Base-by-base conservation (phyloP, 2,888 invertebrate genomes). In the Cryptocheilus praepositus region DNA sequence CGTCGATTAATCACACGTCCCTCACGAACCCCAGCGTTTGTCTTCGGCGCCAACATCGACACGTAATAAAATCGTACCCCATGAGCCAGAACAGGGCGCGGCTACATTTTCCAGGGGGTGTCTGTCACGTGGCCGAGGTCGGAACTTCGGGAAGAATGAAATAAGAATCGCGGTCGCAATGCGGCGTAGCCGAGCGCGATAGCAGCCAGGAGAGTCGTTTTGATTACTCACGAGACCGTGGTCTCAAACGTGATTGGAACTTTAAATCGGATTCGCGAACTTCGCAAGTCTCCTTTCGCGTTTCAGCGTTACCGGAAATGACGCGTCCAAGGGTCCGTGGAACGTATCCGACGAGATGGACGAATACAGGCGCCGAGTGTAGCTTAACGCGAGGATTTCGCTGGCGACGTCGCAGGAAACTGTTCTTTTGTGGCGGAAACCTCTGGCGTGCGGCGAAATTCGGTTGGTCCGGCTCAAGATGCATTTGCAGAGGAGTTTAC, bases 191-290 rank as follows among this genome's bases (percentile, higher is more conserved):
- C 59, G 43, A 59, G 19, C 21, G 19, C 49, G 51, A 45, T 53
- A 43, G 51, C 11, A 13, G 21, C 36, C 4, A 5, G 56, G 58
- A 44, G 49, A 60, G 61, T 53, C 61, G 60, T 76, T 78, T 74
- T 76, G 76, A 78, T 78, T 76, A 70, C 74, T 74, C 69, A 70
- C 69, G 69, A 72, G 79, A 76, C 61, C 52, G 13, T 13, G 54
- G 68, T 70, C 64, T 59, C 66, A 71, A 78, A 78, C 67, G 76
- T 74, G 77, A 77, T 73, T 73, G 67, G 74, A 71, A 77, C 61
- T 61, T 61, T 44, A 55, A 73, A 74, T 75, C 67, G 64, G 46
- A 73, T 77, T 72, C 49, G 60, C 49, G 51, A 72, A 68, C 70
- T 74, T 72, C 43, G 52, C 74, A 62, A 11, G 36, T 8, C 53